phyloP scores from a whole-genome alignment of 2,888 invertebrate species.

The Rhimphoctona megacephalus region DNA sequence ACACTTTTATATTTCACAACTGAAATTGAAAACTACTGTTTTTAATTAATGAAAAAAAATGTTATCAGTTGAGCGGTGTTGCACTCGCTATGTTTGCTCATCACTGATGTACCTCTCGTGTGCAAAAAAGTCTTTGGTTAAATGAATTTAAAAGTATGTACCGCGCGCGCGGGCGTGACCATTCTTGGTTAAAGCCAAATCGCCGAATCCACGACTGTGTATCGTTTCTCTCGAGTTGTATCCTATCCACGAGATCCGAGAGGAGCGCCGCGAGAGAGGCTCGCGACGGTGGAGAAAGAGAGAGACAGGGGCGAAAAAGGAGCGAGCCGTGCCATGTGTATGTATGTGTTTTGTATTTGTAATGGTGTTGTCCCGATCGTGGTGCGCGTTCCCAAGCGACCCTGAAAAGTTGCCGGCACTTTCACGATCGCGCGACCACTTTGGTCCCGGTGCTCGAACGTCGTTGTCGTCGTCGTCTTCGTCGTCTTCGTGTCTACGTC shows the following conservation, averaged over 20 bases:
- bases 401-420: slow-evolving; percentile 81
- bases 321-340: slow-evolving; percentile 25
- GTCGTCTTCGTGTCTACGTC: slow-evolving; percentile 70
- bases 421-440: slow-evolving; percentile 83
- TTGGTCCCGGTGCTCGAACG: slow-evolving; percentile 71
- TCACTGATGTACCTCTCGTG: not conserved
- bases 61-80: not conserved
- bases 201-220: slow-evolving; percentile 70
- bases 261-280: slow-evolving; percentile 62
- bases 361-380: slow-evolving; percentile 55
- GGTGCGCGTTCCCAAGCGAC: slow-evolving; percentile 75
- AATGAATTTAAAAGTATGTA: slow-evolving; percentile 13
- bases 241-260: slow-evolving; percentile 73
- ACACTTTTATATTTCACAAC: not conserved
- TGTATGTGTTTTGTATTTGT: slow-evolving; percentile 23
- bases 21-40: not conserved
- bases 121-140: not conserved
- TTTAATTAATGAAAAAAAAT: not conserved
- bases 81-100: not conserved
- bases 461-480: slow-evolving; percentile 74
- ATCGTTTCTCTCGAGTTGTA: slow-evolving; percentile 71
- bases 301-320: slow-evolving; percentile 74
- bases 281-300: slow-evolving; percentile 54
- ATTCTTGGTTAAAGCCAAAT: slow-evolving; percentile 70
- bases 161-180: slow-evolving; percentile 51